A percentile compares a stretch with the other conserved stretches of the same genome.
phyloP scores from a whole-genome alignment of 1,140 invertebrate species.

The Eubasilissa regina region DNA sequence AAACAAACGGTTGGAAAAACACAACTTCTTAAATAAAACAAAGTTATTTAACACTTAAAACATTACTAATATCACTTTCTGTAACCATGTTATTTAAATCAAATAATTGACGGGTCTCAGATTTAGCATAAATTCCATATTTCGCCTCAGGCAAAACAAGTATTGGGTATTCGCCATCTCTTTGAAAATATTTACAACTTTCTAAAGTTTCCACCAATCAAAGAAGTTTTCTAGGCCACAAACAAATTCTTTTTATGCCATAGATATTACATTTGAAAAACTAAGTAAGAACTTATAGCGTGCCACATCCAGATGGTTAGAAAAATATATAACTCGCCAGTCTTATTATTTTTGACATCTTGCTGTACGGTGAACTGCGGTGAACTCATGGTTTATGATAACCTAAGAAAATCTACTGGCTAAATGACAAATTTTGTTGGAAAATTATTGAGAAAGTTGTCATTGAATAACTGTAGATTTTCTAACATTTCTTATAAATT shows the following conservation, averaged over 20 bases:
- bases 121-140: slow-evolving; percentile 51
- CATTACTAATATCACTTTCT: not conserved
- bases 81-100: slow-evolving; percentile 32
- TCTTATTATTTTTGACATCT: too few species aligned
- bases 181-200: slow-evolving; percentile 57
- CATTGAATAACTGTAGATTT: not conserved
- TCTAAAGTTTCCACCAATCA: slow-evolving; percentile 54
- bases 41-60: slow-evolving; percentile 15
- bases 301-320: too few species aligned
- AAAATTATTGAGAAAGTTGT: not conserved
- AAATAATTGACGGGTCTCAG: slow-evolving; percentile 44
- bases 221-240: slow-evolving; percentile 37
- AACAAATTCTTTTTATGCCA: slow-evolving; percentile 25
- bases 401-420: not conserved
- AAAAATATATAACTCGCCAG: too few species aligned
- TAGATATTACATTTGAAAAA: not conserved
- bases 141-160: slow-evolving; percentile 50
- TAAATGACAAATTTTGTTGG: slow-evolving; percentile 8
- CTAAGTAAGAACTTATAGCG: too few species aligned
- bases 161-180: slow-evolving; percentile 45
- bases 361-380: slow-evolving; percentile 1
- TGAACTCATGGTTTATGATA: slow-evolving; percentile 12
- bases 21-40: not conserved
- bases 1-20: slow-evolving; percentile 22
- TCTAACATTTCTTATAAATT: slow-evolving; percentile 2